Conservation (phyloP, 2,888 invertebrate genomes). For the Mythimna pallens region DNA sequence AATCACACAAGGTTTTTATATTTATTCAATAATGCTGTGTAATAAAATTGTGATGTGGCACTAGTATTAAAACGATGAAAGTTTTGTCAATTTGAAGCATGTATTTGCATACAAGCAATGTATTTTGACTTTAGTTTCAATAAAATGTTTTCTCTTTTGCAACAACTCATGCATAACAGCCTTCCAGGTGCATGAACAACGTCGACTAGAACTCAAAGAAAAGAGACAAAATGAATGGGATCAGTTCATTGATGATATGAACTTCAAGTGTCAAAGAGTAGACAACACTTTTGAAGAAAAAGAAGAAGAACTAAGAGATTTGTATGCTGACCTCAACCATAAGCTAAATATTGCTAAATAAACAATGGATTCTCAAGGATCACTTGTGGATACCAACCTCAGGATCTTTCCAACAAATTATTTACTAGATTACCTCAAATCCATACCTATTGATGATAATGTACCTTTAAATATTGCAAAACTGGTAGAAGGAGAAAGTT, state of each 20-base stretch:
- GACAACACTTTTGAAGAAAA: slow-evolving; percentile 95
- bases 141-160: not conserved
- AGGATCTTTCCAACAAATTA: slow-evolving; percentile 92
- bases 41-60: slow-evolving; percentile 9
- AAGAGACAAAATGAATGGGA: slow-evolving; percentile 92
- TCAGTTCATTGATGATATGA: slow-evolving; percentile 94
- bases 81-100: not conserved
- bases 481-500: slow-evolving; percentile 70
- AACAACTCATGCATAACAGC: not conserved
- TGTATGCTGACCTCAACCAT: slow-evolving; percentile 94
- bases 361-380: slow-evolving; percentile 89
- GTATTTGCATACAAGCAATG: not conserved
- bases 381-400: slow-evolving; percentile 92
- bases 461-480: slow-evolving; percentile 89
- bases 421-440: slow-evolving; percentile 89
- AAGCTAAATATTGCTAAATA: slow-evolving; percentile 92
- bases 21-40: not conserved
- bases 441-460: slow-evolving; percentile 83
- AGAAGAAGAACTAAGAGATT: slow-evolving; percentile 94
- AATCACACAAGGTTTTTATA: slow-evolving; percentile 85
- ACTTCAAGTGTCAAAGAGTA: slow-evolving; percentile 93
- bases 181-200: slow-evolving; percentile 76
- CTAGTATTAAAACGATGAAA: slow-evolving; percentile 10
- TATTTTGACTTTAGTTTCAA: not conserved
- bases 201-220: slow-evolving; percentile 75